These are phyloP conservation scores for Rhagoletis pomonella DNA, from an alignment of 1,140 invertebrate species.

Conservation along the genomic window DNA sequence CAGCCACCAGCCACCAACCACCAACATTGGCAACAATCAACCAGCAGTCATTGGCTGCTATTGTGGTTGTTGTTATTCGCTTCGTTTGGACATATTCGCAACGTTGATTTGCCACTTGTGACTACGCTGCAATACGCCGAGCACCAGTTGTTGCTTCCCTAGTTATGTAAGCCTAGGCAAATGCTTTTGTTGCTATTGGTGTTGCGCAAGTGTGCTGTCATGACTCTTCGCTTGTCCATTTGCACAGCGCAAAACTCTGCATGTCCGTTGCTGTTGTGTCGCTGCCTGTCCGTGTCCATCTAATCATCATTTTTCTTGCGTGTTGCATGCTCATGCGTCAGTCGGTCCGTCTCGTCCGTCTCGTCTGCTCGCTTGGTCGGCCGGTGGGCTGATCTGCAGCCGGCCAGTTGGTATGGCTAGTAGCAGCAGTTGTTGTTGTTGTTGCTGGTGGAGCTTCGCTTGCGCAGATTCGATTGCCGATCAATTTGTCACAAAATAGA, in stretches of 20 bases:
- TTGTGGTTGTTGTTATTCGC: neutral
- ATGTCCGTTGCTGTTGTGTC: neutral
- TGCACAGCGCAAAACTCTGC: conserved; percentile 12
- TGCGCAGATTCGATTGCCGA: conserved; percentile 47
- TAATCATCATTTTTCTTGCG: conserved; percentile 52
- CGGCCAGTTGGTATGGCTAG: neutral
- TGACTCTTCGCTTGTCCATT: conserved; percentile 22
- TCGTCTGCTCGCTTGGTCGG: neutral
- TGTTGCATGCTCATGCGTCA: conserved; percentile 34
- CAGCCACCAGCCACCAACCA: neutral
- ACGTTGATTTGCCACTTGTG: conserved; percentile 34
- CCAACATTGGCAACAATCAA: conserved; percentile 1
- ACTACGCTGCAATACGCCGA: neutral
- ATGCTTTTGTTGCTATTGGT: neutral
- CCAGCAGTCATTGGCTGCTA: neutral
- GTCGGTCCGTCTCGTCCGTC: neutral
- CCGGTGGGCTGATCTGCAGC: neutral
- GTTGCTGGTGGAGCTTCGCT: neutral
- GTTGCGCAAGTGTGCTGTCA: conserved; percentile 34
- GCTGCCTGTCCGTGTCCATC: conserved; percentile 48
- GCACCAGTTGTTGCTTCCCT: neutral
- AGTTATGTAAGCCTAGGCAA: neutral
- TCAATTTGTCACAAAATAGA: conserved; percentile 49
- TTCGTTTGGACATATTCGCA: conserved; percentile 5
- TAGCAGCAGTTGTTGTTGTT: conserved; percentile 1